Evolutionary conservation across 1,140 invertebrate species (phyloP), one percentile per base, ranked within the genome.

Genomic region (Cataglyphis hispanica): DNA sequence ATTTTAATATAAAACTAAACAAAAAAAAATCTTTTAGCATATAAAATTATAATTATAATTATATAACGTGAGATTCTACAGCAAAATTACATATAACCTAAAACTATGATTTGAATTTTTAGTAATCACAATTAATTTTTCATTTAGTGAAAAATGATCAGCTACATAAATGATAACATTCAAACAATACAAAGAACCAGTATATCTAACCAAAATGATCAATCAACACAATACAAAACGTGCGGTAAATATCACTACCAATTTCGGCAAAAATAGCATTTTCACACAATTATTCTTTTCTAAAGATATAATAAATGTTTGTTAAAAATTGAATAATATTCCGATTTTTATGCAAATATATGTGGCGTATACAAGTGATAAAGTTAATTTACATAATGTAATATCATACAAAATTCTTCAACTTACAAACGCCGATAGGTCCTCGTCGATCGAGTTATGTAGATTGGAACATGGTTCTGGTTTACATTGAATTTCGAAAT

Each of bases 401-500:
- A 11, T 22, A 27, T 37, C 5, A 25, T 16, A 50, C 10, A 43
- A 8, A 43, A 53, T 40, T 37, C 1, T 1, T 16, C n/a, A 34
- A 83, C 78, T 83, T 74, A 83, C 78, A 19, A 60, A 74, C 8
- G 2, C 19, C n/a, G 10, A 31, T 10, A 11, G 11, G 6, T 74
- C 78, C 0, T 81, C 67, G 11, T 72, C 37, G 13, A 13, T 22
- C 8, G n/a, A 31, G 2, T 34, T 43, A 5, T 0, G 7, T 40
- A 43, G 1, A 6, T 2, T 16, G 13, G 13, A 19, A 1, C 7
- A n/a, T 19, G 78, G 78, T 7, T 83, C 78, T 13, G 19, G 1
- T 10, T 83, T 83, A 19, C 78, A 83, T 7, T 81, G 8, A 16
- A 78, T 19, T 11, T 53, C 53, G 5, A 75, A 58, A 22, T 40